These are phyloP conservation scores for Ceratina calcarata DNA, from an alignment of 1,140 invertebrate genomes.

Conservation along the genomic window DNA sequence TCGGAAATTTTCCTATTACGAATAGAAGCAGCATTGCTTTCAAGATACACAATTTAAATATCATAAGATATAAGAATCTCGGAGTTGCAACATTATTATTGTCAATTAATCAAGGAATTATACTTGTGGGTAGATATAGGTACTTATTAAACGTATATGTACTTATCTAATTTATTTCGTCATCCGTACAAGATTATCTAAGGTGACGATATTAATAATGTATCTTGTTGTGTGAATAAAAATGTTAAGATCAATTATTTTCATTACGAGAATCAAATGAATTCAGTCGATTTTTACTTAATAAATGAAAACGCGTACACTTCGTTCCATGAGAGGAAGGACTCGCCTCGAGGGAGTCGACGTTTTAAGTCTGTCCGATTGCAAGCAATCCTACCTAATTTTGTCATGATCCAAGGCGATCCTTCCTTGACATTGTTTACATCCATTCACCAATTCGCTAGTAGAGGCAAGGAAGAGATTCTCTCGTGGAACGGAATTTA, in stretches of 20 bases:
- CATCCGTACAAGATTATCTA: constrained; percentile 1
- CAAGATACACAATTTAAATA: neutral
- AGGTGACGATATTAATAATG: constrained; percentile 3
- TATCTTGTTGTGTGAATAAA: constrained; percentile 19
- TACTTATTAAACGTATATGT: constrained; percentile 53
- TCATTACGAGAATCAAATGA: neutral
- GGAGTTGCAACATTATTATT: constrained; percentile 8
- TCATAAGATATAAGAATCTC: constrained; percentile 2
- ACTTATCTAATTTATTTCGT: constrained; percentile 27
- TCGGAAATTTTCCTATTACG: constrained; percentile 13
- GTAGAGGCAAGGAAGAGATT: too few species aligned
- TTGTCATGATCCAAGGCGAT: too few species aligned
- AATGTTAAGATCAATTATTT: neutral
- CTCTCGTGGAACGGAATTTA: too few species aligned
- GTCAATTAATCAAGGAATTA: constrained; percentile 22
- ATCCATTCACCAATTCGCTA: too few species aligned
- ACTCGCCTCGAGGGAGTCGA: too few species aligned
- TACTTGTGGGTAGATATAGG: constrained; percentile 39
- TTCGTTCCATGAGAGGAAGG: too few species aligned
- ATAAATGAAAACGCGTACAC: neutral
- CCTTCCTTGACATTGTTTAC: too few species aligned
- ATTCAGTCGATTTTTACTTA: neutral
- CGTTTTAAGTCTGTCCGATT: too few species aligned
- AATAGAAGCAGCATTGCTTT: too few species aligned
- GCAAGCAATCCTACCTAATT: too few species aligned